phyloP scores from a whole-genome alignment of 2,797 vertebrate species.

The Halcyon leucocephala region DNA sequence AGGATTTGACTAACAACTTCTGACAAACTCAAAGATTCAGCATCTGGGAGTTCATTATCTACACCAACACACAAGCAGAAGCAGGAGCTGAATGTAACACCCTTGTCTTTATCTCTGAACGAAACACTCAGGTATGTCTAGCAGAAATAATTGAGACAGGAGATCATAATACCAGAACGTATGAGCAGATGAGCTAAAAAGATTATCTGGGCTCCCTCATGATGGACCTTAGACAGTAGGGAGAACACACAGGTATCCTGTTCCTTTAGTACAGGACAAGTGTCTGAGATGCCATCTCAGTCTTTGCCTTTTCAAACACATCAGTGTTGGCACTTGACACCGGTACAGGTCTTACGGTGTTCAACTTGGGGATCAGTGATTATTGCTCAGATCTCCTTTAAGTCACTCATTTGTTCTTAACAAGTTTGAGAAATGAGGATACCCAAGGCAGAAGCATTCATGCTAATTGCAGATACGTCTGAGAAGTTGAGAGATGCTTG shows the following conservation, averaged over 20 bases:
- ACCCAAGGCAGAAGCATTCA: not conserved
- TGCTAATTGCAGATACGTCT: not conserved
- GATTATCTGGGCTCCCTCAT: constrained; percentile 47
- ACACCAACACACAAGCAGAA: constrained; percentile 13
- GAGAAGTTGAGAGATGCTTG: not conserved
- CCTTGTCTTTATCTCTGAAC: constrained; percentile 58
- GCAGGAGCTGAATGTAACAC: constrained; percentile 44
- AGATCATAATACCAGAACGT: constrained; percentile 30
- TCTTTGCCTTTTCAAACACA: constrained; percentile 60
- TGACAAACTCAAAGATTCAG: constrained; percentile 61
- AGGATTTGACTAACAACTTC: constrained; percentile 66
- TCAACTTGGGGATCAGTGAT: constrained; percentile 23
- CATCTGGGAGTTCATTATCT: constrained; percentile 68
- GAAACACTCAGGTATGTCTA: constrained; percentile 60
- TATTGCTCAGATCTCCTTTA: constrained; percentile 43
- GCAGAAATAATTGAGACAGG: constrained; percentile 71
- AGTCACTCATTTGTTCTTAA: constrained; percentile 41
- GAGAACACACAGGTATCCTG: constrained; percentile 37
- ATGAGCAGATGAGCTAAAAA: constrained; percentile 39
- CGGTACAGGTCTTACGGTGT: not conserved
- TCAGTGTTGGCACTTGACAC: constrained; percentile 49
- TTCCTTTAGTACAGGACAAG: constrained; percentile 1
- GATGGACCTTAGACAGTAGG: constrained; percentile 47
- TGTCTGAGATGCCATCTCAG: constrained; percentile 24
- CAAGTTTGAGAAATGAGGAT: constrained; percentile 26